Evolutionary conservation across 2,888 invertebrate genomes (phyloP), one percentile per base, ranked within the genome.

Genomic region (Ormyrus nitidulus): DNA sequence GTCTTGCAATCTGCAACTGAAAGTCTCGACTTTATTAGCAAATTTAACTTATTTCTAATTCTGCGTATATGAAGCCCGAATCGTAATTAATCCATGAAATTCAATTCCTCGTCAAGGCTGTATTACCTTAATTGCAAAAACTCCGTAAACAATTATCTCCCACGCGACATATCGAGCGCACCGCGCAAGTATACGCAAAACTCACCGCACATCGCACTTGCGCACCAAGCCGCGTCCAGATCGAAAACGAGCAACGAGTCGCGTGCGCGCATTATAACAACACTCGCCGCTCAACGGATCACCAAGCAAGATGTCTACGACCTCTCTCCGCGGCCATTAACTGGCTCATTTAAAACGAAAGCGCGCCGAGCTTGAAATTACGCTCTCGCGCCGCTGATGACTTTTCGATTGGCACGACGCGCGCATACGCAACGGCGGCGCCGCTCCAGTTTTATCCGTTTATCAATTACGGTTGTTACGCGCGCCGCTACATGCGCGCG

Each of bases 381-480:
- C 48, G 53, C 9, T n/a, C 44, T 5, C 54, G 19, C 49, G 7
- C 19, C n/a, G 10, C 4, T 58, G 54, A 62, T 69, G 62, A 56
- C 34, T 62, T 70, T 56, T 64, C 69, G 49, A 62, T 69, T 68
- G 56, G 62, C 11, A 56, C 9, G 48, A n/a, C 49, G 46, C 5
- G 56, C 10, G 1, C 13, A 44, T 44, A 9, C 6, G 48, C 19
- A 13, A 44, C 11, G 34, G 68, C 54, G 59, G 59, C 5, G 11
- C n/a, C 51, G 5, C n/a, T 49, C 53, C n/a, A 34, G 44, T 68
- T 68, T 34, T 59, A 71, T 51, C 13, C 53, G 51, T 59, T 68
- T 75, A 68, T 75, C 75, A 68, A 68, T 61, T 51, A 59, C 51
- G 66, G 8, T 75, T 75, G 59, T 66, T 59, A 66, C 13, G n/a